phyloP scores from a whole-genome alignment of 2,797 vertebrate species.

The Arremon aurantiirostris region DNA sequence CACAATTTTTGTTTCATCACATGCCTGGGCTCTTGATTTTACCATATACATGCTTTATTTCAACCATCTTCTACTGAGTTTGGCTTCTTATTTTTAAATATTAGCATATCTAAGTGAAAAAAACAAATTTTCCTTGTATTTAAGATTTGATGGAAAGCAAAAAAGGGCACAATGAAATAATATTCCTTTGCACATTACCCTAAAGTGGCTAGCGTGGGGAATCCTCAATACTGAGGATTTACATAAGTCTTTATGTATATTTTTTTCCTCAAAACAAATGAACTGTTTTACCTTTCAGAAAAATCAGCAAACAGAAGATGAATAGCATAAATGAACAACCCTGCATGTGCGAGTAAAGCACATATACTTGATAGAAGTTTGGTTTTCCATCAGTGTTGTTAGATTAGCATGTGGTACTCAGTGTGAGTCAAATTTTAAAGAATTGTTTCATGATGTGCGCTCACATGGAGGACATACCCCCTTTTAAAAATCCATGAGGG shows the following conservation, averaged over 20 bases:
- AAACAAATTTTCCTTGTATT: background rate
- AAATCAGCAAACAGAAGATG: background rate
- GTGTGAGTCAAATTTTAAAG: background rate
- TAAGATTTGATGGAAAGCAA: background rate
- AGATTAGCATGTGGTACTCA: background rate
- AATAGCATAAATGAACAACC: background rate
- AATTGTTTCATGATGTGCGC: background rate
- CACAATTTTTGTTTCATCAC: background rate
- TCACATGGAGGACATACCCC: background rate
- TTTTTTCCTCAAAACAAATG: background rate
- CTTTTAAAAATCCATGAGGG: background rate
- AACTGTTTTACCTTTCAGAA: background rate
- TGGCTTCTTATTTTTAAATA: background rate
- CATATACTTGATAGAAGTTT: background rate
- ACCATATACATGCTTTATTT: background rate
- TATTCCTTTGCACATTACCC: background rate
- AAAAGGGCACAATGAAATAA: background rate
- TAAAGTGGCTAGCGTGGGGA: background rate
- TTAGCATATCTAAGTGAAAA: background rate
- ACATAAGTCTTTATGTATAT: background rate
- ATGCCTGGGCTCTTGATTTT: background rate
- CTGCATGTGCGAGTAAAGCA: accelerated
- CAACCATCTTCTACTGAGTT: background rate
- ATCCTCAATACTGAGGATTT: background rate
- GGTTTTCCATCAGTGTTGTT: background rate